phyloP scores from a whole-genome alignment of 2,797 vertebrate species.

The Hyperoplus immaculatus region DNA sequence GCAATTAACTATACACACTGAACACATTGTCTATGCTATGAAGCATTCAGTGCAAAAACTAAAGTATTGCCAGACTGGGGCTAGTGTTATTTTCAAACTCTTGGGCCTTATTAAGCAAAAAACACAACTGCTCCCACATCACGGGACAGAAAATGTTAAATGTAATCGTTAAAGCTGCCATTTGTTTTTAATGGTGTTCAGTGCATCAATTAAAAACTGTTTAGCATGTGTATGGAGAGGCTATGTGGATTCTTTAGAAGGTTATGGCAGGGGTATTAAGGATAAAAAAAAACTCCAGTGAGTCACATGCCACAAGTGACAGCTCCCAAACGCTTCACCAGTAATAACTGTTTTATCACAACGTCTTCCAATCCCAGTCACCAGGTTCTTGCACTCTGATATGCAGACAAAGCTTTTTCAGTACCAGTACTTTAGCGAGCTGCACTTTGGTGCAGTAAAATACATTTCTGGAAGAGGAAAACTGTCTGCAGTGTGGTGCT shows the following conservation, averaged over 20 bases:
- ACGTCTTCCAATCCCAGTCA: conserved; percentile 19
- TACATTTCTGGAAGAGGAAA: conserved; percentile 68
- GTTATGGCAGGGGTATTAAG: background rate
- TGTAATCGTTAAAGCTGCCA: conserved; percentile 15
- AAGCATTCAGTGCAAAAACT: background rate
- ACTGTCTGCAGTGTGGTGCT: conserved; percentile 69
- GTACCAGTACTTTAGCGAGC: conserved; percentile 46
- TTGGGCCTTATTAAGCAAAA: conserved; percentile 15
- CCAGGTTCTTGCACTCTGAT: conserved; percentile 43
- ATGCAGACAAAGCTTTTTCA: conserved; percentile 63
- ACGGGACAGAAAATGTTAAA: conserved; percentile 9
- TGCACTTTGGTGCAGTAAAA: conserved; percentile 72
- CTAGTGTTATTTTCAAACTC: conserved; percentile 5
- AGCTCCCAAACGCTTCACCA: background rate
- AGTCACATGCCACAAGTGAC: background rate
- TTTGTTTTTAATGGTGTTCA: conserved; percentile 16
- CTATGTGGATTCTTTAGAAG: conserved; percentile 15
- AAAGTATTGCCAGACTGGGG: background rate
- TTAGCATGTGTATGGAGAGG: background rate
- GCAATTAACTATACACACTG: background rate
- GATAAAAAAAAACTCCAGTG: background rate
- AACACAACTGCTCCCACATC: conserved; percentile 25
- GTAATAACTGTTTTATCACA: conserved; percentile 7
- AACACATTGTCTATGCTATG: background rate
- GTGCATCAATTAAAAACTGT: background rate